Percentiles rank a stretch among this genome's conserved stretches.
These are phyloP conservation scores for Brachyopa scutellaris DNA, from an alignment of 2,888 invertebrate genomes.

Conservation along the genomic window DNA sequence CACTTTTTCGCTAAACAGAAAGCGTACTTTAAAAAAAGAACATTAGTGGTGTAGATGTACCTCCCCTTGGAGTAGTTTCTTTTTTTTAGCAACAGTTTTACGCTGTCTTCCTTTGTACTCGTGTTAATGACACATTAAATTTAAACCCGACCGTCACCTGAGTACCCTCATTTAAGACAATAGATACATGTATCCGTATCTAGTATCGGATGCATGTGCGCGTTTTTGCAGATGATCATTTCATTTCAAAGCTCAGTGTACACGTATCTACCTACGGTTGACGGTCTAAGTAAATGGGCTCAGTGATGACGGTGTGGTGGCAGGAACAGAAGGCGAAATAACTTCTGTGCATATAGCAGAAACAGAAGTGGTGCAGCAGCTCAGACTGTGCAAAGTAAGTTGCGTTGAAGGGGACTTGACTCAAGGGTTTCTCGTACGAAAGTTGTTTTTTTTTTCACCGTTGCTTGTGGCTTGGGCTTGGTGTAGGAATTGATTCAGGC, in stretches of 20 bases:
- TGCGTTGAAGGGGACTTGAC: constrained; percentile 48
- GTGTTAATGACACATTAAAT: constrained; percentile 70
- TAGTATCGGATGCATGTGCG: constrained; percentile 8
- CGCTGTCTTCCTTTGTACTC: constrained; percentile 29
- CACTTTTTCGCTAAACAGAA: not conserved
- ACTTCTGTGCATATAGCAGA: constrained; percentile 54
- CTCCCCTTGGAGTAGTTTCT: too few relatives aligned
- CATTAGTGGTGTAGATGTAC: too few relatives aligned
- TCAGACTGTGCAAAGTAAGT: constrained; percentile 28
- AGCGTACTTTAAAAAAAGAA: too few relatives aligned
- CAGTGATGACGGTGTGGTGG: not conserved
- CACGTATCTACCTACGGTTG: not conserved
- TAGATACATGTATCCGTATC: constrained; percentile 36
- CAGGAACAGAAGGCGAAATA: constrained; percentile 45
- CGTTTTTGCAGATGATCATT: constrained; percentile 48
- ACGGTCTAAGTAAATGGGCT: constrained; percentile 9
- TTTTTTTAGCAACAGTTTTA: constrained; percentile 29
- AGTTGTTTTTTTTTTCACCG: not conserved
- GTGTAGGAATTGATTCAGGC: too few relatives aligned
- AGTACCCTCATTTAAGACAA: constrained; percentile 55
- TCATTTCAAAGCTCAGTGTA: not conserved
- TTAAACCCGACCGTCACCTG: constrained; percentile 51
- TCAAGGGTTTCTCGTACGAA: constrained; percentile 21
- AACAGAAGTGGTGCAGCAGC: constrained; percentile 16
- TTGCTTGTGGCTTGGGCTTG: constrained; percentile 4